phyloP scores from a whole-genome alignment of 1,140 invertebrate species.

The Drosophila bifasciata region DNA sequence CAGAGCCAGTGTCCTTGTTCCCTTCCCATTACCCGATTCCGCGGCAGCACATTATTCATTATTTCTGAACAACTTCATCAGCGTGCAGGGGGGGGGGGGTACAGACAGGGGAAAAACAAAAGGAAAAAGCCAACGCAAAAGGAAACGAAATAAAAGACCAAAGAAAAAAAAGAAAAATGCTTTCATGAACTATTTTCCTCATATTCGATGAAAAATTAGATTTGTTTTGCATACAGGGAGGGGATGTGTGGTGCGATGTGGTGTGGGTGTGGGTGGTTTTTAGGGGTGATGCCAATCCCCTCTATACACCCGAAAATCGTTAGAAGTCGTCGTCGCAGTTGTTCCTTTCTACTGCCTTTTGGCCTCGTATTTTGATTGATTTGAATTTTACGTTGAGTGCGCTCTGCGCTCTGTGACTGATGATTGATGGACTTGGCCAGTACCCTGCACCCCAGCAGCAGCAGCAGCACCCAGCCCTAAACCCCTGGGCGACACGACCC shows the following conservation, averaged over 20 bases:
- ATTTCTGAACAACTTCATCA: slow-evolving; percentile 57
- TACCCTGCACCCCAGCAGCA: slow-evolving; percentile 1
- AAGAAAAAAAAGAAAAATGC: slow-evolving; percentile 9
- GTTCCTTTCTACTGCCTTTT: neutral
- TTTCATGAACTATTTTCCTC: slow-evolving; percentile 35
- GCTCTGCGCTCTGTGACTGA: slow-evolving; percentile 69
- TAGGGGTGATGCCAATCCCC: slow-evolving; percentile 38
- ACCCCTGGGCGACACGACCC: slow-evolving; percentile 39
- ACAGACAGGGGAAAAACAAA: slow-evolving; percentile 1
- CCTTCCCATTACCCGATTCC: neutral
- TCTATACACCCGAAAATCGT: slow-evolving; percentile 31
- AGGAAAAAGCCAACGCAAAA: neutral
- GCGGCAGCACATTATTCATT: slow-evolving; percentile 70
- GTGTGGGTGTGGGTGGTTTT: slow-evolving; percentile 10
- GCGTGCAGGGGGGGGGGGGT: too few relatives aligned
- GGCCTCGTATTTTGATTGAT: slow-evolving; percentile 74
- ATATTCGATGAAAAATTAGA: slow-evolving; percentile 79
- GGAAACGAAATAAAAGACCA: neutral
- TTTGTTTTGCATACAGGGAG: slow-evolving; percentile 70
- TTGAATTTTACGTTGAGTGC: slow-evolving; percentile 82
- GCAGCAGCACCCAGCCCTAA: neutral
- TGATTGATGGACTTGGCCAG: slow-evolving; percentile 79
- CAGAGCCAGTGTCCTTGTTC: neutral
- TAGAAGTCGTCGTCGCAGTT: slow-evolving; percentile 56
- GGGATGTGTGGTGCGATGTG: neutral